Evolutionary conservation across 2,797 vertebrate genomes (phyloP).

Genomic region (Orestias chungarensis): DNA sequence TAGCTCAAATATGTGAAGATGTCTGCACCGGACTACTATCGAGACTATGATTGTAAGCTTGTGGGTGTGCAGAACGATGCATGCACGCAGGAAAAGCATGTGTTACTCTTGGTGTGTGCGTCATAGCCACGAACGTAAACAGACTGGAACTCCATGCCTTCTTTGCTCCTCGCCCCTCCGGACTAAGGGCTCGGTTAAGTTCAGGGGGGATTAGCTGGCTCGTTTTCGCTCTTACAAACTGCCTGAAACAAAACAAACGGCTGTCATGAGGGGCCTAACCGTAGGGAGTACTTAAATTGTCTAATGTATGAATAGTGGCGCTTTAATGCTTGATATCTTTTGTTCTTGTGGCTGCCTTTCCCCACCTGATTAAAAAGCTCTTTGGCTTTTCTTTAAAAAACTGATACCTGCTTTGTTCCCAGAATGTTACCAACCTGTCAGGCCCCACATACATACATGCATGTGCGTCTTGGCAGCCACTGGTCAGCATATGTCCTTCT

Average conservation of each 20-base stretch:
- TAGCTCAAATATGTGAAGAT: conserved; percentile 44
- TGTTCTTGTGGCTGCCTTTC: conserved; percentile 42
- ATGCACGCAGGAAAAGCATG: conserved; percentile 3
- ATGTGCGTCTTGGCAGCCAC: conserved; percentile 62
- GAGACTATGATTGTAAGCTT: conserved; percentile 40
- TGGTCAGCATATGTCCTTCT: conserved; percentile 70
- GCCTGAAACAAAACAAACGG: conserved; percentile 72
- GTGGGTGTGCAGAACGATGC: conserved; percentile 26
- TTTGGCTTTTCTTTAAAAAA: conserved; percentile 56
- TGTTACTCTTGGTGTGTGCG: background rate
- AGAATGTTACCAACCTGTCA: conserved; percentile 61
- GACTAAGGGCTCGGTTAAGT: conserved; percentile 56
- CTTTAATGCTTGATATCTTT: conserved; percentile 37
- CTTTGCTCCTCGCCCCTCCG: conserved; percentile 41
- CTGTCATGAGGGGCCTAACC: conserved; percentile 49
- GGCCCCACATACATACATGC: conserved; percentile 33
- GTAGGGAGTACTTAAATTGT: conserved; percentile 16
- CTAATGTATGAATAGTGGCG: conserved; percentile 48
- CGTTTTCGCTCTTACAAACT: conserved; percentile 74
- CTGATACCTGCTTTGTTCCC: conserved; percentile 71
- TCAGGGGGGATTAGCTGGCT: conserved; percentile 67
- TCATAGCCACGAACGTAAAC: conserved; percentile 34
- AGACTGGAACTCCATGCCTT: conserved; percentile 31
- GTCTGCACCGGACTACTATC: conserved; percentile 36
- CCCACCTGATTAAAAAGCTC: conserved; percentile 69